Evolutionary conservation across 1,140 invertebrate species (phyloP), one percentile per base, ranked within the genome.

Genomic region (Oryctes rhinoceros): DNA sequence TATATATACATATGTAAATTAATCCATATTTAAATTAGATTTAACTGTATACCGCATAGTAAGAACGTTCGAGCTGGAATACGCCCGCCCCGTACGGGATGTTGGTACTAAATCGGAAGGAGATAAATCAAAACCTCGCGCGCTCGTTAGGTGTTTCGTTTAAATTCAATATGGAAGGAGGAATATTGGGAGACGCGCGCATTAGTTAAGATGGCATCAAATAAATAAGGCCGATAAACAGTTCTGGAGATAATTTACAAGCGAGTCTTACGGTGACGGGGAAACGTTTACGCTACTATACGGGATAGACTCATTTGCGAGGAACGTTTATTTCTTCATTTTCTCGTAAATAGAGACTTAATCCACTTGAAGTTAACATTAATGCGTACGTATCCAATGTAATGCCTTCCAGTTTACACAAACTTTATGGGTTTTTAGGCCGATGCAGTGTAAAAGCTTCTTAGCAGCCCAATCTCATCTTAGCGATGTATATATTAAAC

Each of bases 1-100:
- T n/a, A n/a, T 71, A 71, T 71, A 71, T 71, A 71, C 65, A 71
- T 71, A 71, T 71, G 65, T 71, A 71, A 71, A 71, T 71, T 71
- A 71, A 71, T 71, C 65, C 65, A 71, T 71, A 71, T 71, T 71
- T 71, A 71, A 71, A 71, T 71, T 71, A 71, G 65, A 71, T 71
- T 71, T 71, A 71, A 71, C 65, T 71, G 65, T 71, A 24, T 24
- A 71, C n/a, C 20, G 24, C 24, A 59, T 59, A 59, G 11, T 59
- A 59, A 15, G 53, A n/a, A 59, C 15, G 18, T 59, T 15, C 18
- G 18, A 15, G 53, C 18, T 59, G 53, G 10, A 5, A 59, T 59
- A 59, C 53, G 15, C 53, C 18, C 15, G 53, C 18, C 18, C 53
- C n/a, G 53, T 59, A 59, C n/a, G 53, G 65, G 65, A 30, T 37